These are phyloP conservation scores for Cyphomyrus plagiostoma DNA, from an alignment of 2,113 vertebrate species.

Conservation along the genomic window DNA sequence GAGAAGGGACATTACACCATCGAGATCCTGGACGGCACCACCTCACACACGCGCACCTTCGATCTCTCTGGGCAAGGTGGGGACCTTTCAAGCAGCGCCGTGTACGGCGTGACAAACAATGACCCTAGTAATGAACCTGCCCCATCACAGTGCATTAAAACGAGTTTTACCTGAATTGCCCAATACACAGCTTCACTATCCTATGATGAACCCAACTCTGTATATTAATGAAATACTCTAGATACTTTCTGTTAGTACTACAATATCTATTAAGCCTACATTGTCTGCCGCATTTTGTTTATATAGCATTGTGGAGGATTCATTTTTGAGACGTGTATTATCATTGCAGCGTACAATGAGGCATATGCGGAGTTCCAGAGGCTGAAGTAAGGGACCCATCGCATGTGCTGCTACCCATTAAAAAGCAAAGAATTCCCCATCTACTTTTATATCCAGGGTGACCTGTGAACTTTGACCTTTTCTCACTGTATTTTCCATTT, in stretches of 20 bases:
- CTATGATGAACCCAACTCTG: not conserved
- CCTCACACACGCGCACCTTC: constrained; percentile 71
- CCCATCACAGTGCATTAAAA: not conserved
- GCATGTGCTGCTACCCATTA: not conserved
- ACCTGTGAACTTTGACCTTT: not conserved
- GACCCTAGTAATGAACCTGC: too few species aligned
- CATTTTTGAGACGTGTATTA: not conserved
- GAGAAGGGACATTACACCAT: constrained; percentile 92
- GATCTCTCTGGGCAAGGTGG: constrained; percentile 93
- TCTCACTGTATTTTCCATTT: not conserved
- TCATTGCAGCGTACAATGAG: constrained; percentile 78
- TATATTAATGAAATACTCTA: not conserved
- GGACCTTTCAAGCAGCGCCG: not conserved
- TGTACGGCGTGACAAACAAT: not conserved
- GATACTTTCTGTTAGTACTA: not conserved
- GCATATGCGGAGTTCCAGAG: constrained; percentile 84
- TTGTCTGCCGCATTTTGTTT: not conserved
- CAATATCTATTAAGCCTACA: not conserved
- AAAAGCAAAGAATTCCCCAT: not conserved
- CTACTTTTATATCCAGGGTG: not conserved
- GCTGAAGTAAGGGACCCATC: constrained; percentile 74
- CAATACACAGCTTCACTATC: not conserved
- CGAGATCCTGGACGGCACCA: constrained; percentile 75
- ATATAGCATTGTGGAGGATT: not conserved
- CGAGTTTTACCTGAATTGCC: not conserved